A percentile compares a stretch with the other conserved stretches of the same genome.
Evolutionary conservation across 2,113 vertebrate genomes (phyloP).

Genomic region (Bettongia penicillata): DNA sequence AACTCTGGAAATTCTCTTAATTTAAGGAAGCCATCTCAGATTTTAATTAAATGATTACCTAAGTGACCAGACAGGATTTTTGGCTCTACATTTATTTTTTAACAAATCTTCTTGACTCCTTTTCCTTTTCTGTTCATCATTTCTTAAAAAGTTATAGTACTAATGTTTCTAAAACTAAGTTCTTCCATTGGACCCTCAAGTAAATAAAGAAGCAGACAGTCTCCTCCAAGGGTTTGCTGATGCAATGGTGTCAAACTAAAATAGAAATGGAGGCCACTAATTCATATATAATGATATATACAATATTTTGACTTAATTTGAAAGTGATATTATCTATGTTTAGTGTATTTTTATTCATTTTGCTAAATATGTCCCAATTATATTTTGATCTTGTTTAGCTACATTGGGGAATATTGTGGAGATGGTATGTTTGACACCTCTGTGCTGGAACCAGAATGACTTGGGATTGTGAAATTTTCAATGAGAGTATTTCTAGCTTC

Average conservation of each 20-base stretch:
- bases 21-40: conserved; percentile 21
- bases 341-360: background rate
- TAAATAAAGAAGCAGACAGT: background rate
- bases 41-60: background rate
- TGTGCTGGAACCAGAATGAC: background rate
- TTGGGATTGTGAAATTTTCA: background rate
- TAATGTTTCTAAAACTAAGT: background rate
- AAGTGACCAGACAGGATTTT: background rate
- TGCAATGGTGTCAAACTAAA: background rate
- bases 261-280: background rate
- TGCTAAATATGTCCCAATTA: background rate
- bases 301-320: background rate
- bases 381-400: background rate
- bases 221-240: background rate
- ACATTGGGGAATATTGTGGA: background rate
- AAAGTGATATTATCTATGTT: background rate
- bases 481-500: background rate
- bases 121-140: background rate
- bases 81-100: conserved; percentile 33
- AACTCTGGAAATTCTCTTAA: background rate
- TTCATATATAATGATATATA: background rate
- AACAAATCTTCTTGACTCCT: conserved; percentile 5
- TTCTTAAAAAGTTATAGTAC: background rate
- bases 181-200: background rate
- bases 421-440: background rate